A percentile compares a stretch with the other conserved stretches of the same genome.
Conservation (phyloP, 2,888 invertebrate genomes). For the Apodemia hepburni region DNA sequence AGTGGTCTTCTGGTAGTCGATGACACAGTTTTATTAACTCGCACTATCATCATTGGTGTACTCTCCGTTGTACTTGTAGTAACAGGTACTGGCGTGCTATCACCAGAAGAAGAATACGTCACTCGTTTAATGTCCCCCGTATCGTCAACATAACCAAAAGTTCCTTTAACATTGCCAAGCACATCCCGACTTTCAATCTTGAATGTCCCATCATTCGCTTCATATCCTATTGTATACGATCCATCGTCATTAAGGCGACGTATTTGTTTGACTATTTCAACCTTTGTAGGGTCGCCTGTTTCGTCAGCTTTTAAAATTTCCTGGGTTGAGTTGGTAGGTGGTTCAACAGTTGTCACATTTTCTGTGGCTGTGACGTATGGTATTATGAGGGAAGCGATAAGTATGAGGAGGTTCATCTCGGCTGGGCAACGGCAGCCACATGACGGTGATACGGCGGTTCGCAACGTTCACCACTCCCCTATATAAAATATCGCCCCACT, state of each 20-base stretch:
- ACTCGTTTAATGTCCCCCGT: conserved; percentile 89
- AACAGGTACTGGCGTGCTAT: conserved; percentile 63
- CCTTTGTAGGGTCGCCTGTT: conserved; percentile 84
- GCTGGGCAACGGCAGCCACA: conserved; percentile 60
- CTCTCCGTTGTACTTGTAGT: conserved; percentile 55
- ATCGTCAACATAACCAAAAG: conserved; percentile 89
- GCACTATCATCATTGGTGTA: conserved; percentile 68
- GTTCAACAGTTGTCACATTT: conserved; percentile 36
- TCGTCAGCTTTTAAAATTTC: conserved; percentile 82
- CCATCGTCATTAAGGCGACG: conserved; percentile 90
- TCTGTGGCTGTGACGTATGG: conserved; percentile 36
- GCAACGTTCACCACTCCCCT: conserved; percentile 55
- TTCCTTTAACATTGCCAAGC: conserved; percentile 89
- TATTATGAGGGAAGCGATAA: conserved; percentile 54
- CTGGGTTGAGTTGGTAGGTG: conserved; percentile 56
- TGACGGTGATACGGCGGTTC: conserved; percentile 68
- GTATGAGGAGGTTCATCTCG: conserved; percentile 65
- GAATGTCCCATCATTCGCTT: conserved; percentile 92
- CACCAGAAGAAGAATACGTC: conserved; percentile 82
- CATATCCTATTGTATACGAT: conserved; percentile 91
- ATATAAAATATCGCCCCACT: conserved; percentile 78
- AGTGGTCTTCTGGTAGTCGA: conserved; percentile 78
- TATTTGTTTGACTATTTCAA: conserved; percentile 90
- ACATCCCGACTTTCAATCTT: conserved; percentile 92
- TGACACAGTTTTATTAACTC: conserved; percentile 66